A percentile compares a stretch with the other conserved stretches of the same genome.
Conservation (phyloP, 92 coral and sea anemone species). For the Montipora capitata region DNA sequence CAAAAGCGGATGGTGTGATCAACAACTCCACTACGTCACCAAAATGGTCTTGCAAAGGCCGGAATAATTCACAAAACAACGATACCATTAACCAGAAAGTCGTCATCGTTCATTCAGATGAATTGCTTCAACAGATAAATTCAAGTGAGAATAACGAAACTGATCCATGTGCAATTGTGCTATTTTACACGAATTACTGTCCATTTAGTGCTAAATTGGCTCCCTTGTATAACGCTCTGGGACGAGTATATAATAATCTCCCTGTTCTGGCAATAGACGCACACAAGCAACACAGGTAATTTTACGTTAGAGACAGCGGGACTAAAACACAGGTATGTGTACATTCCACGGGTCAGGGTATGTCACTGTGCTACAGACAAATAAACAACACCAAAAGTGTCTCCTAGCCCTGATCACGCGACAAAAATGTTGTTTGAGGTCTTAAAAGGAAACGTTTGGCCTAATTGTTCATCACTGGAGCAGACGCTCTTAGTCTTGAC, state of each 20-base stretch:
- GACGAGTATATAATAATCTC: slow-evolving; percentile 84
- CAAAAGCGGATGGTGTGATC: not conserved
- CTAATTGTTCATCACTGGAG: too few species aligned
- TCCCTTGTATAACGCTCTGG: slow-evolving; percentile 94
- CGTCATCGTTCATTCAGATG: slow-evolving; percentile 65
- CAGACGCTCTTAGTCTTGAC: too few species aligned
- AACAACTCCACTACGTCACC: slow-evolving; percentile 13
- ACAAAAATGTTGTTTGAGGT: too few species aligned
- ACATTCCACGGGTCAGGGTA: too few species aligned
- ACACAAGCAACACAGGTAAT: slow-evolving; percentile 88
- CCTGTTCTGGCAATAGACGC: slow-evolving; percentile 97
- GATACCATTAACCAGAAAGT: slow-evolving; percentile 52
- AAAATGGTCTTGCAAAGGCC: slow-evolving; percentile 45
- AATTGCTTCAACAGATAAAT: slow-evolving; percentile 73
- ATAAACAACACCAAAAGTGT: too few species aligned
- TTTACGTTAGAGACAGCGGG: not conserved
- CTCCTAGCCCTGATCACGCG: too few species aligned
- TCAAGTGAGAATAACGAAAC: slow-evolving; percentile 66
- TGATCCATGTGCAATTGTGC: slow-evolving; percentile 92
- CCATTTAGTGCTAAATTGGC: slow-evolving; percentile 91
- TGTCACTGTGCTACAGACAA: too few species aligned
- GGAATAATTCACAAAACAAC: slow-evolving; percentile 36
- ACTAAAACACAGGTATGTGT: not conserved
- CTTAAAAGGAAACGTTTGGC: too few species aligned
- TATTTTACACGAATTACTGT: slow-evolving; percentile 94